A percentile compares a stretch with the other conserved stretches of the same genome.
These are phyloP conservation scores for Andrena dorsata DNA, from an alignment of 2,888 invertebrate species.

Conservation along the genomic window DNA sequence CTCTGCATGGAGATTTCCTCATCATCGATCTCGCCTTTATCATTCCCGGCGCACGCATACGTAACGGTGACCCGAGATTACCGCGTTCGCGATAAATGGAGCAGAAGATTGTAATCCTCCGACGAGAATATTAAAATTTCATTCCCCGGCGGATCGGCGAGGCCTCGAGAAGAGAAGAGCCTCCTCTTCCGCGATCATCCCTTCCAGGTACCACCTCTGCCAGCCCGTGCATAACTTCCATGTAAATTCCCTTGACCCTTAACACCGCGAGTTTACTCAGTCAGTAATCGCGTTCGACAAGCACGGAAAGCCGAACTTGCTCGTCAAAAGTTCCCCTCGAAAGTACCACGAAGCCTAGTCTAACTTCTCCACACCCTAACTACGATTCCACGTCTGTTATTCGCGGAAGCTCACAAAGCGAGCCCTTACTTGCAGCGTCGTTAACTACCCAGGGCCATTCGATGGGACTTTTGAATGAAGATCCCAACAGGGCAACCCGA, in stretches of 20 bases:
- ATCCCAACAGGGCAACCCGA: too few relatives aligned
- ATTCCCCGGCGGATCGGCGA: not conserved
- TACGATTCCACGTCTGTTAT: not conserved
- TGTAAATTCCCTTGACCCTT: slow-evolving; percentile 69
- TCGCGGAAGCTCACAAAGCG: not conserved
- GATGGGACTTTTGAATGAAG: not conserved
- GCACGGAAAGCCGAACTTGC: slow-evolving; percentile 47
- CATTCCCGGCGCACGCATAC: slow-evolving; percentile 4
- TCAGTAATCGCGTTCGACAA: slow-evolving; percentile 64
- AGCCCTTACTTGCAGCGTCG: too few relatives aligned
- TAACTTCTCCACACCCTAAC: slow-evolving; percentile 19
- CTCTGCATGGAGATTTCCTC: slow-evolving; percentile 47
- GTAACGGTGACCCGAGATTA: slow-evolving; percentile 49
- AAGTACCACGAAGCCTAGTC: slow-evolving; percentile 35
- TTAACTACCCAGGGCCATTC: not conserved
- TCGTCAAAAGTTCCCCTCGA: slow-evolving; percentile 40
- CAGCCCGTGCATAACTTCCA: slow-evolving; percentile 16
- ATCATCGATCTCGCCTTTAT: slow-evolving; percentile 27
- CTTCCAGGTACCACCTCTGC: not conserved
- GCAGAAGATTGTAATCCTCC: slow-evolving; percentile 9
- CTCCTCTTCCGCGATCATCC: not conserved
- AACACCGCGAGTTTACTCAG: slow-evolving; percentile 30
- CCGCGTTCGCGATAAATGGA: slow-evolving; percentile 21
- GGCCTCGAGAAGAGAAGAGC: not conserved
- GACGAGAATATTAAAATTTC: slow-evolving; percentile 7